Conservation (phyloP, 2,113 vertebrate species). For the Synodontis membranacea region DNA sequence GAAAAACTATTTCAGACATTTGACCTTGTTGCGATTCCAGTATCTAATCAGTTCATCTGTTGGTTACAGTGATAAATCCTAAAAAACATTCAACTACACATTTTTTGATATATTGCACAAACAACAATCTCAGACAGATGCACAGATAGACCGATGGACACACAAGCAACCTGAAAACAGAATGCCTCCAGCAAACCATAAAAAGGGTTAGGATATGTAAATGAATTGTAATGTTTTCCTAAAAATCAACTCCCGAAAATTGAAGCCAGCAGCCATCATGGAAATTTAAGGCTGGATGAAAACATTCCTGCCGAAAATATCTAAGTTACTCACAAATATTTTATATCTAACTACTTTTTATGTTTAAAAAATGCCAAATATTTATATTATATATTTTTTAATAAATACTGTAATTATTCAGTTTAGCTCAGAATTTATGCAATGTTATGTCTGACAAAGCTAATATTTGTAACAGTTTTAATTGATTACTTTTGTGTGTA, state of each 20-base stretch:
- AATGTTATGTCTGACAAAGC: too few species aligned
- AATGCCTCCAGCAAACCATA: neutral
- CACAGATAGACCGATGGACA: neutral
- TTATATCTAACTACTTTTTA: too few species aligned
- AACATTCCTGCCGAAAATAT: too few species aligned
- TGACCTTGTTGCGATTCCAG: neutral
- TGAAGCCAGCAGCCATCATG: neutral
- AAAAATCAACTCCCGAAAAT: neutral
- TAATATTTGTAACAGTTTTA: neutral
- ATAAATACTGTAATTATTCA: too few species aligned
- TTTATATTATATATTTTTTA: too few species aligned
- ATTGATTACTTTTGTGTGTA: neutral
- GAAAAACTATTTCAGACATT: neutral
- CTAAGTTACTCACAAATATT: too few species aligned
- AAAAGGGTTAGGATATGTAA: neutral
- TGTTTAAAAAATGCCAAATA: too few species aligned
- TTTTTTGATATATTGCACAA: neutral
- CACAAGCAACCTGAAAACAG: neutral
- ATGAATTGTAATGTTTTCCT: neutral
- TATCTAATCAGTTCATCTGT: neutral
- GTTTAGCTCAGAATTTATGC: too few species aligned
- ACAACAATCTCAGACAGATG: neutral
- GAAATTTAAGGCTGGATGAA: too few species aligned
- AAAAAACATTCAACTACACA: neutral
- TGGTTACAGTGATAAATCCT: neutral